A percentile compares a stretch with the other conserved stretches of the same genome.
phyloP scores from a whole-genome alignment of 2,888 invertebrate genomes.

The Baccha elongata region DNA sequence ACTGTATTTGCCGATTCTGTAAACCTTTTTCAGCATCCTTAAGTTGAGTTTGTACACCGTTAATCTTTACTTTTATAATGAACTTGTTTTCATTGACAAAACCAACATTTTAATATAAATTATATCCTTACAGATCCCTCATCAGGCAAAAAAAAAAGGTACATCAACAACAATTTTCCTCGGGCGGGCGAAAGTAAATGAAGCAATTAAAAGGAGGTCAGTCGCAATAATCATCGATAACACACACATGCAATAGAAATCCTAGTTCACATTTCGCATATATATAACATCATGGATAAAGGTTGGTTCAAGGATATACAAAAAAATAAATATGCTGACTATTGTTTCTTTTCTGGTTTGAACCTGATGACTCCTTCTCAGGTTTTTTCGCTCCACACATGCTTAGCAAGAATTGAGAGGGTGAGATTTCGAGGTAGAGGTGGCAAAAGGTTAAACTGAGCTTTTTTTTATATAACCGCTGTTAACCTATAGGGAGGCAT shows the following conservation, averaged over 20 bases:
- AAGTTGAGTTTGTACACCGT: too few species aligned
- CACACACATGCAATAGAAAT: constrained; percentile 37
- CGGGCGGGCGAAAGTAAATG: constrained; percentile 52
- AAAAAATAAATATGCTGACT: constrained; percentile 51
- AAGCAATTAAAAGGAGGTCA: constrained; percentile 70
- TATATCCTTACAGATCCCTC: not conserved
- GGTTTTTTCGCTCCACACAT: constrained; percentile 2
- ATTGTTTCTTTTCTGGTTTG: constrained; percentile 58
- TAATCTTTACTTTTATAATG: too few species aligned
- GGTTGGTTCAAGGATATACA: constrained; percentile 54
- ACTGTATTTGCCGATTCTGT: too few species aligned
- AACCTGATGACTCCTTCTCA: constrained; percentile 43
- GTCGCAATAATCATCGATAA: constrained; percentile 72
- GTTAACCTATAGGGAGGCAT: constrained; percentile 74
- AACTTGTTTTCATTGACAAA: too few species aligned
- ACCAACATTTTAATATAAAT: too few species aligned
- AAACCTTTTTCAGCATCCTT: too few species aligned
- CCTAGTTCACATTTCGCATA: constrained; percentile 48
- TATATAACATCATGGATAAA: constrained; percentile 51
- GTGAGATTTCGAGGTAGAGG: constrained; percentile 57
- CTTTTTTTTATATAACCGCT: constrained; percentile 70
- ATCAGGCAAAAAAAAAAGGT: not conserved
- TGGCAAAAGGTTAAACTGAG: constrained; percentile 74
- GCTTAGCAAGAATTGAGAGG: constrained; percentile 17
- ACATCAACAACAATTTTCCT: constrained; percentile 1